phyloP scores from a whole-genome alignment of 2,113 vertebrate species.

The Rhineura floridana region DNA sequence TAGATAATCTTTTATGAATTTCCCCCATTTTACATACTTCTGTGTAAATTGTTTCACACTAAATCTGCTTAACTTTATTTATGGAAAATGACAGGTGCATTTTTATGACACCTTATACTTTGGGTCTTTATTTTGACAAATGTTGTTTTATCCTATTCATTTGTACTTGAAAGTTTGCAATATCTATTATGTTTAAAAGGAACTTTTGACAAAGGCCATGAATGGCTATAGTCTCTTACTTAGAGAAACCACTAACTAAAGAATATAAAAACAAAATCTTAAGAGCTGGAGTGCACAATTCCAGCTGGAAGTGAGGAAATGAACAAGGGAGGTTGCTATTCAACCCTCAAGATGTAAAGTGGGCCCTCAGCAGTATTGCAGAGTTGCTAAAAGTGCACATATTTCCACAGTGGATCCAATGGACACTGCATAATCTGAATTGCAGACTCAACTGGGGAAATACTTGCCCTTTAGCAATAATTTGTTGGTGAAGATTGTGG shows the following conservation, averaged over 20 bases:
- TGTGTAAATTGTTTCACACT: conserved; percentile 67
- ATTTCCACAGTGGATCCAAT: background rate
- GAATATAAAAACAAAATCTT: background rate
- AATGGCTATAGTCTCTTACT: conserved; percentile 39
- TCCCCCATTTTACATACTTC: conserved; percentile 59
- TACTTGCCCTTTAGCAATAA: background rate
- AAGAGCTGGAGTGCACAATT: background rate
- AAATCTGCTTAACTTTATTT: conserved; percentile 70
- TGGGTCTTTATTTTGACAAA: conserved; percentile 64
- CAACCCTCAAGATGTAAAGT: background rate
- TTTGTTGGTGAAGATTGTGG: background rate
- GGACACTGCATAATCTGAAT: no score
- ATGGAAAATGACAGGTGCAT: conserved; percentile 61
- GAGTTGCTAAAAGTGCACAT: background rate
- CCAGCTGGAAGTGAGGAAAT: background rate
- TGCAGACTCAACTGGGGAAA: background rate
- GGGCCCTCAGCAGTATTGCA: background rate
- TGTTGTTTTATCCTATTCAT: conserved; percentile 64
- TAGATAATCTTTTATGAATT: conserved; percentile 55
- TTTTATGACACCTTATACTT: conserved; percentile 65
- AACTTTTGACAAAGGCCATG: conserved; percentile 57
- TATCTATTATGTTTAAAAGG: conserved; percentile 58
- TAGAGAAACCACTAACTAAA: conserved; percentile 24
- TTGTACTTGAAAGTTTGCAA: conserved; percentile 58
- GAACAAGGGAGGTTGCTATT: background rate